Conservation (phyloP, 2,888 invertebrate species). For the Ornithoptera alexandrae region DNA sequence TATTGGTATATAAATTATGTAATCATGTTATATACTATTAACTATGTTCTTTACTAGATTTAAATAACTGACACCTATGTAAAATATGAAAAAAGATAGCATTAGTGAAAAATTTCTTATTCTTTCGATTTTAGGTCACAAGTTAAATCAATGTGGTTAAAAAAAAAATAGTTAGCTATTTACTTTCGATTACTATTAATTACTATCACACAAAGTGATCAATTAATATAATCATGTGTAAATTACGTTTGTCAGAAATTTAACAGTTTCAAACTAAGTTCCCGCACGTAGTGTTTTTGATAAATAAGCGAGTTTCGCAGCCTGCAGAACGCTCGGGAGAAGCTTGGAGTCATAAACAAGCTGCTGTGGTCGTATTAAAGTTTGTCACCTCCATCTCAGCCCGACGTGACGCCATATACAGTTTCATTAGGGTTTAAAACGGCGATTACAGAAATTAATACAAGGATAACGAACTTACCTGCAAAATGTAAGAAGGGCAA, state of each 20-base stretch:
- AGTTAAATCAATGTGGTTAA: no score
- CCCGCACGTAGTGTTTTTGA: not conserved
- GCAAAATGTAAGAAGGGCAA: not conserved
- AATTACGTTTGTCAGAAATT: not conserved
- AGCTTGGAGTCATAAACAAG: slow-evolving; percentile 20
- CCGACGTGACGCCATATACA: slow-evolving; percentile 13
- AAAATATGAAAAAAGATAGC: no score
- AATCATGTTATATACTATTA: no score
- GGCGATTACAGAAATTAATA: slow-evolving; percentile 1
- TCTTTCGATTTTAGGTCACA: no score
- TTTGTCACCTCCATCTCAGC: slow-evolving; percentile 22
- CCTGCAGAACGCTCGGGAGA: slow-evolving; percentile 6
- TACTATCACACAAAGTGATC: no score
- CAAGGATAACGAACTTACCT: not conserved
- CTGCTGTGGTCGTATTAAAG: slow-evolving; percentile 23
- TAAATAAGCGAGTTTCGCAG: slow-evolving; percentile 5
- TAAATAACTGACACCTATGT: no score
- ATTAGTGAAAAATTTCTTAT: no score
- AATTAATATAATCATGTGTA: not conserved
- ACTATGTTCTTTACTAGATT: no score
- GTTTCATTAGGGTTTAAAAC: slow-evolving; percentile 17
- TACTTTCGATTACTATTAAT: no score
- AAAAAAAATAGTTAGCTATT: no score
- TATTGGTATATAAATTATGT: no score
- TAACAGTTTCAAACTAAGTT: slow-evolving; percentile 2